Conservation (phyloP, 2,113 vertebrate species). For the Mormyrus lacerda region DNA sequence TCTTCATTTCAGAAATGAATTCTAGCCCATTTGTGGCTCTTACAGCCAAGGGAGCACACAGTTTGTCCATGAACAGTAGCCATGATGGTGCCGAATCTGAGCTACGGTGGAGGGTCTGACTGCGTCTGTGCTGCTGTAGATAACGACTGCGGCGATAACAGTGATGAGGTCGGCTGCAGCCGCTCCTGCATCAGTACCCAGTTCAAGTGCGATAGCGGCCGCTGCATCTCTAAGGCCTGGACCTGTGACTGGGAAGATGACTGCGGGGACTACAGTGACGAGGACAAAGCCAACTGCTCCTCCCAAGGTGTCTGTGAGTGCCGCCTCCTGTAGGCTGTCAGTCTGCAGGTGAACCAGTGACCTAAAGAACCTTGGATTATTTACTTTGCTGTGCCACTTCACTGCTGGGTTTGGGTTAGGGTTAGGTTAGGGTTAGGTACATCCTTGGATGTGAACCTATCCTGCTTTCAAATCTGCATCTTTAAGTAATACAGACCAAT, state of each 20-base stretch:
- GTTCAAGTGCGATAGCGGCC: constrained; percentile 95
- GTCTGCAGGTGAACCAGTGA: background rate
- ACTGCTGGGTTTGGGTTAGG: background rate
- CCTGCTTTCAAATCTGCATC: background rate
- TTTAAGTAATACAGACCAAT: too few species aligned
- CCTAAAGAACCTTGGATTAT: constrained; percentile 16
- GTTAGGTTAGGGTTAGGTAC: background rate
- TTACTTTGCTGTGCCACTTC: background rate
- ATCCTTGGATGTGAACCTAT: background rate
- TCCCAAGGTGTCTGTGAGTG: constrained; percentile 71
- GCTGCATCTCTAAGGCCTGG: constrained; percentile 95
- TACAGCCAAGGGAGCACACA: background rate
- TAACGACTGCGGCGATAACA: constrained; percentile 94
- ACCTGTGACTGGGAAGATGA: constrained; percentile 92
- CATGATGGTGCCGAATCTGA: background rate
- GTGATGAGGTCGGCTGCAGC: constrained; percentile 88
- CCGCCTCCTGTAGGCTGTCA: background rate
- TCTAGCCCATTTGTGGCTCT: background rate
- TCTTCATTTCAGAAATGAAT: background rate
- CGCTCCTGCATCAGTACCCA: constrained; percentile 92
- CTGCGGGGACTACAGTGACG: constrained; percentile 90
- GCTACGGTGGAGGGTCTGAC: background rate
- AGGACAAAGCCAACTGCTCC: constrained; percentile 93
- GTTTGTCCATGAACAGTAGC: background rate
- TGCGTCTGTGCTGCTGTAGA: constrained; percentile 49